Percentiles rank a stretch among this genome's conserved stretches.
phyloP scores from a whole-genome alignment of 2,888 invertebrate genomes.

The Hedya salicella region DNA sequence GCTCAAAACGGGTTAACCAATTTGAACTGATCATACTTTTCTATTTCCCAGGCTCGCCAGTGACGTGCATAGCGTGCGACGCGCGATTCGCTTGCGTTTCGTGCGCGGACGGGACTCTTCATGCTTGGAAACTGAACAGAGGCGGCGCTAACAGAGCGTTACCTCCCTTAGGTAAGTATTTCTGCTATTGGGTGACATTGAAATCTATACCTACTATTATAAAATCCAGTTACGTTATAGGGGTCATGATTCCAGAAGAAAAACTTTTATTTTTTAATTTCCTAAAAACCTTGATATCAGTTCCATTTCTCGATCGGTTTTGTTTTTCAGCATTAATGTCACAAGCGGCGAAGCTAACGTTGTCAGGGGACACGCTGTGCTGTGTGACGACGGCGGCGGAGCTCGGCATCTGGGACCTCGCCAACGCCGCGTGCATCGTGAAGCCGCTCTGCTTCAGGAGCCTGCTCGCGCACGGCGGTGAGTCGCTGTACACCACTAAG shows the following conservation, averaged over 20 bases:
- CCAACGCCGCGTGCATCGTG: constrained; percentile 74
- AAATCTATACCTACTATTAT: too few species aligned
- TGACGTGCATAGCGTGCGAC: constrained; percentile 86
- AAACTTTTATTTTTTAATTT: too few species aligned
- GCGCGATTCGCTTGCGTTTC: constrained; percentile 86
- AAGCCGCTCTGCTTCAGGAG: constrained; percentile 86
- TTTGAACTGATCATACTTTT: too few species aligned
- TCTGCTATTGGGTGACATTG: constrained; percentile 30
- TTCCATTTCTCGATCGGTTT: too few species aligned
- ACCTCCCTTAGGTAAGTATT: constrained; percentile 79
- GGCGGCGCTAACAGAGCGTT: constrained; percentile 77
- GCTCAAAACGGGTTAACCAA: too few species aligned
- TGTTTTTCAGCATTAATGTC: constrained; percentile 76
- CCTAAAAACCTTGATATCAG: too few species aligned
- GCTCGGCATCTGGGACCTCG: constrained; percentile 86
- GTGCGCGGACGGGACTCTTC: constrained; percentile 88
- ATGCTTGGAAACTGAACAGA: constrained; percentile 84
- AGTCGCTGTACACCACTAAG: constrained; percentile 30
- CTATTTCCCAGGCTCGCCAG: constrained; percentile 85
- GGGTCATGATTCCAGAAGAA: background rate
- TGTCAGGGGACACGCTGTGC: constrained; percentile 65
- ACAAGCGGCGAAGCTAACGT: constrained; percentile 66
- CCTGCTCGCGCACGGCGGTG: constrained; percentile 84
- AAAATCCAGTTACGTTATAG: too few species aligned
- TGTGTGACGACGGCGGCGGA: constrained; percentile 72